phyloP scores from a whole-genome alignment of 2,113 vertebrate species.

The Pedionomus torquatus region DNA sequence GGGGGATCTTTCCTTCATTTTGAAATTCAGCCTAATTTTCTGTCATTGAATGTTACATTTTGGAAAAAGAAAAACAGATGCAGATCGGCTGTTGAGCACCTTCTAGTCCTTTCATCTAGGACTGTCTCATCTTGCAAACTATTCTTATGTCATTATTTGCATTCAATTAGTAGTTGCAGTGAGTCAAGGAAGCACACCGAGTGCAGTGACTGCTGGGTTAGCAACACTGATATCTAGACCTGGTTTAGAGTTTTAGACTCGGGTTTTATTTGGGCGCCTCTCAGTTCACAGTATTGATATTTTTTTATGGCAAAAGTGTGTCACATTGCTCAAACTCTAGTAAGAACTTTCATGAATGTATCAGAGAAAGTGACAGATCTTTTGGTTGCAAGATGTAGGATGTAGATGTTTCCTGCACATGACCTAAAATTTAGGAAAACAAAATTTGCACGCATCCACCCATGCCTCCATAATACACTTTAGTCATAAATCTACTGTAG shows the following conservation, averaged over 20 bases:
- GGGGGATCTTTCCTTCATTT: background rate
- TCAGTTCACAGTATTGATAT: background rate
- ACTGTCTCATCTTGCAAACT: background rate
- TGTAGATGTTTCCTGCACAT: background rate
- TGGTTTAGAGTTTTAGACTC: background rate
- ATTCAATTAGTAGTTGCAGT: background rate
- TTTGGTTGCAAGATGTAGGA: background rate
- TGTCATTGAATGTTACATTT: background rate
- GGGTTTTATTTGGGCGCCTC: background rate
- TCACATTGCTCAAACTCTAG: background rate
- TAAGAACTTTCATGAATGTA: background rate
- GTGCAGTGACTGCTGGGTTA: background rate
- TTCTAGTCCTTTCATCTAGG: background rate
- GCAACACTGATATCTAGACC: background rate
- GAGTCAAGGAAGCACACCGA: background rate
- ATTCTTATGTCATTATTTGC: background rate
- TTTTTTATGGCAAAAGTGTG: background rate
- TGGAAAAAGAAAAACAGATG: background rate
- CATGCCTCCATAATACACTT: background rate
- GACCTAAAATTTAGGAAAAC: background rate
- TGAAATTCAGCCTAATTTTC: background rate
- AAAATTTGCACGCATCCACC: background rate
- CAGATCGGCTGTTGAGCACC: background rate
- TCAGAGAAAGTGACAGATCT: background rate
- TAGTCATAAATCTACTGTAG: background rate